These are phyloP conservation scores for Theocolax elegans DNA, from an alignment of 1,140 invertebrate genomes.

Conservation along the genomic window DNA sequence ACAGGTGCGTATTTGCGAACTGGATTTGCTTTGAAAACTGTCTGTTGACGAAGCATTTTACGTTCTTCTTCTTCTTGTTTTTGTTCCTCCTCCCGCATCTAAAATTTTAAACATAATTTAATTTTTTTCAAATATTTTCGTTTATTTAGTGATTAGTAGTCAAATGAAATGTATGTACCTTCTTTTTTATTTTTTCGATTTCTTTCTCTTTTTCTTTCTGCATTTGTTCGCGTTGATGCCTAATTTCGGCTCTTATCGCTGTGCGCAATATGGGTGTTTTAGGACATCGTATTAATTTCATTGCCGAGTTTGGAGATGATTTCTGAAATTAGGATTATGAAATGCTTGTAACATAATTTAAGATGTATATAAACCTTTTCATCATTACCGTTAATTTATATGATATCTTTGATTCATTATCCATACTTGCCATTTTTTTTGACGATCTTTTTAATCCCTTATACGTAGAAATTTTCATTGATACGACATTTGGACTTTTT, in stretches of 20 bases:
- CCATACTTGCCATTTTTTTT: no score
- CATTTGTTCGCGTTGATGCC: background rate
- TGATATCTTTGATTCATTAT: no score
- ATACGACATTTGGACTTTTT: no score
- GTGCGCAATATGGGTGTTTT: conserved; percentile 24
- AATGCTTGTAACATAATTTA: no score
- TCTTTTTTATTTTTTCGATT: background rate
- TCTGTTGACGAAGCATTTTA: conserved; percentile 4
- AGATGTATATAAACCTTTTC: no score
- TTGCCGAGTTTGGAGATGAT: no score
- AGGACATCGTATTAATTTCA: background rate
- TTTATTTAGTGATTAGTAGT: background rate
- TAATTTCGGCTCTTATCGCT: conserved; percentile 8
- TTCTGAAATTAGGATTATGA: no score
- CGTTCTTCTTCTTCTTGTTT: conserved; percentile 5
- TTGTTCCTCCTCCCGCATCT: background rate
- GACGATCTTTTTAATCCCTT: no score
- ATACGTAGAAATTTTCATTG: no score
- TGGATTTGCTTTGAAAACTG: conserved; percentile 11
- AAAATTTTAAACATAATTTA: background rate
- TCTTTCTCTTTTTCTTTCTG: conserved; percentile 19
- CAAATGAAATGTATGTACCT: conserved; percentile 2
- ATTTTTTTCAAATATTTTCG: background rate
- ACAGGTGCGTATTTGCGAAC: conserved; percentile 25
- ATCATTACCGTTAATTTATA: no score